These are phyloP conservation scores for Drosophila melanica DNA, from an alignment of 1,140 invertebrate genomes.

Conservation along the genomic window DNA sequence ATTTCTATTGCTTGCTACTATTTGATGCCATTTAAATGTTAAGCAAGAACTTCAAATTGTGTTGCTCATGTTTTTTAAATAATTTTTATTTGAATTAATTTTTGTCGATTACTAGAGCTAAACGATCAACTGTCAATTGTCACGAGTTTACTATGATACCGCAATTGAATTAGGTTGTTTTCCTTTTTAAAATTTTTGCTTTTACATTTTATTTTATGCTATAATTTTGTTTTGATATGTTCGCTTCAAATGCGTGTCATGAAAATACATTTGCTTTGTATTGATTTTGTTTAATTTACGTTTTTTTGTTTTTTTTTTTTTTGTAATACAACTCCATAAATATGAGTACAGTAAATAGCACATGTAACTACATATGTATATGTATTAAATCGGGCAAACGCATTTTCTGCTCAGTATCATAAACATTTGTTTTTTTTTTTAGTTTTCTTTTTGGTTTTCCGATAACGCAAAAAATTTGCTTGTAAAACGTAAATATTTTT, in stretches of 20 bases:
- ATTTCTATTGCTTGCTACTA: conserved; percentile 34
- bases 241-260: conserved; percentile 77
- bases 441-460: conserved; percentile 20
- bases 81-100: neutral
- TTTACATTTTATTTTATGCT: neutral
- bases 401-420: conserved; percentile 19
- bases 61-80: conserved; percentile 23
- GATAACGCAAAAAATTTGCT: conserved; percentile 63
- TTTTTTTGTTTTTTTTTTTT: conserved; percentile 18
- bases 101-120: too few relatives aligned
- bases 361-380: conserved; percentile 49
- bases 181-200: too few relatives aligned
- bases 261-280: conserved; percentile 75
- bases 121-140: too few relatives aligned
- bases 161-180: too few relatives aligned
- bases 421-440: conserved; percentile 28
- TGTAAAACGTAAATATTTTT: conserved; percentile 43
- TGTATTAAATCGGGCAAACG: conserved; percentile 60
- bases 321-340: conserved; percentile 69
- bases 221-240: conserved; percentile 69
- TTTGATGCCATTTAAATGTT: conserved; percentile 30
- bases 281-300: conserved; percentile 19
- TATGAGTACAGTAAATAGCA: conserved; percentile 67
- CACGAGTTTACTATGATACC: too few relatives aligned
- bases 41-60: conserved; percentile 29